Evolutionary conservation across 2,888 invertebrate species (phyloP), one percentile per base, ranked within the genome.

Genomic region (Heliconius aoede): DNA sequence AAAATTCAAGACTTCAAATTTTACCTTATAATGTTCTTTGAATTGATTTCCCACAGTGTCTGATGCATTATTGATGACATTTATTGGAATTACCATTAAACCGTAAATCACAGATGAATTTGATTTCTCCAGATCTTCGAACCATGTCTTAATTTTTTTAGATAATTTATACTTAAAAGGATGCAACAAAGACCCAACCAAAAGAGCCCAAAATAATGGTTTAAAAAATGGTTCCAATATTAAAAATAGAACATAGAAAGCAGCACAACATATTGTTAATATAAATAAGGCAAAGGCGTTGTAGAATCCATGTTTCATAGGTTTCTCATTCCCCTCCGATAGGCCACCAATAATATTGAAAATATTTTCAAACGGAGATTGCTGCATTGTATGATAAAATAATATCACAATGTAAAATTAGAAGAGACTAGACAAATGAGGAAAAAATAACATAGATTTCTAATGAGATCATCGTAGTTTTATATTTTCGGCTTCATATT

Each of bases 101-200:
- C 95, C 95, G 74, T 90, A 87, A 80, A 97, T 85, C 58, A 97
- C 94, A 82, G 97, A 97, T 7, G 95, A 96, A 80, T 96, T 95
- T 0, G 96, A 95, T 78, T 95, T 95, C 85, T 97, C 96, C 62
- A 97, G 87, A 74, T 95, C 92, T 84, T 95, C 95, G 86, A 98
- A 97, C 98, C 98, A 98, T 81, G 96, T 95, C 83, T 97, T 96
- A 30, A 98, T 95, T 79, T 95, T 94, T 78, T 96, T 96, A 0
- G 98, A 96, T 65, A 99, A 90, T 76, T 96, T 96, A 79, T 97
- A 95, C 90, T 99, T 99, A 86, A 99, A 97, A 0, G 99, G 99
- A 90, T 99, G 98, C n/a, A 99, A 95, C 60, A 99, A 97, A 0
- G 99, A 98, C n/a, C 99, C 99, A 85, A 99, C 98, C 51, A 99